A percentile compares a stretch with the other conserved stretches of the same genome.
phyloP scores from a whole-genome alignment of 2,888 invertebrate species.

The Troilus luridus region DNA sequence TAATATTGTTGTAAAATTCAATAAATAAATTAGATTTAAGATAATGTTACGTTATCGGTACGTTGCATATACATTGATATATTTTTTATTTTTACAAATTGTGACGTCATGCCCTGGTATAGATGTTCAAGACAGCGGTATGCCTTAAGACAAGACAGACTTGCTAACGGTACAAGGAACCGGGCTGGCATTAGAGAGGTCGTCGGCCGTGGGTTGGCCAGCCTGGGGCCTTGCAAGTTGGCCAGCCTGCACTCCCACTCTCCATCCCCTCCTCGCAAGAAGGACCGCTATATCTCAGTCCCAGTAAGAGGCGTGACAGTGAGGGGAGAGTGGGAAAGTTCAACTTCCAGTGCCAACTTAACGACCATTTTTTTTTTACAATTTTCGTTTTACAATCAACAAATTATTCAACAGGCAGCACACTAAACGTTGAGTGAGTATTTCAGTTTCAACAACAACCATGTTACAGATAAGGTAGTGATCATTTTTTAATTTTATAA shows the following conservation, averaged over 20 bases:
- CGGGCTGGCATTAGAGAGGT: not conserved
- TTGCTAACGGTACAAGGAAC: not conserved
- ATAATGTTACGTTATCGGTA: not conserved
- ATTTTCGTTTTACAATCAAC: not conserved
- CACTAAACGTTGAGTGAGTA: not conserved
- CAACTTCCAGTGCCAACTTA: not conserved
- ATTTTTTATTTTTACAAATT: not conserved
- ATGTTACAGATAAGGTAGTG: not conserved
- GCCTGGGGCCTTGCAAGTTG: slow-evolving; percentile 24
- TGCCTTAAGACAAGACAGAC: not conserved
- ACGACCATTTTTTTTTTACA: not conserved
- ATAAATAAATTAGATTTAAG: not conserved
- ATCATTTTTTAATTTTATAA: not conserved
- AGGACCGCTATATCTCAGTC: slow-evolving; percentile 12
- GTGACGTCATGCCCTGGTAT: not conserved
- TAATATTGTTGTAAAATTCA: no score
- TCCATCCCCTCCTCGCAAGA: not conserved
- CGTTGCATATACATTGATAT: not conserved
- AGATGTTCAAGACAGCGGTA: not conserved
- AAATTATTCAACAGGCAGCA: not conserved
- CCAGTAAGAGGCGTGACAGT: slow-evolving; percentile 38
- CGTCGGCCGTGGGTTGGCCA: slow-evolving; percentile 14
- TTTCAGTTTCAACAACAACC: not conserved
- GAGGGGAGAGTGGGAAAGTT: not conserved
- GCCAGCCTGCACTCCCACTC: slow-evolving; percentile 17